Conservation (phyloP, 2,113 vertebrate genomes). For the Platysternon megacephalum region DNA sequence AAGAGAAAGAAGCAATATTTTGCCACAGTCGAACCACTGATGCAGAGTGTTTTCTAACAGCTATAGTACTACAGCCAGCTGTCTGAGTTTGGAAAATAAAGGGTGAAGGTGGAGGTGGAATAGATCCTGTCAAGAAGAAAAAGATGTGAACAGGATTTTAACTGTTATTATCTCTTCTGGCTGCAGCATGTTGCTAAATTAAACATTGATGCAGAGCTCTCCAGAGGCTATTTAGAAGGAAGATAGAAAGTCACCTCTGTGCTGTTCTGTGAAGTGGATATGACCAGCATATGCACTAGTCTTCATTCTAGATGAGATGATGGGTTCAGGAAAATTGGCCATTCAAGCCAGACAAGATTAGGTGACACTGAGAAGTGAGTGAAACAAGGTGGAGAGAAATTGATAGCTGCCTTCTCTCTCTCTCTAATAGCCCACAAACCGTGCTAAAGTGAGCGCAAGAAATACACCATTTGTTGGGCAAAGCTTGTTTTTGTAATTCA, state of each 20-base stretch:
- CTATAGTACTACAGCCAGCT: neutral
- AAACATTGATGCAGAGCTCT: neutral
- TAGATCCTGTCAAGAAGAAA: neutral
- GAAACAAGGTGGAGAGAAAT: neutral
- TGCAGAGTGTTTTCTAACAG: neutral
- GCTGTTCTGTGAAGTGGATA: neutral
- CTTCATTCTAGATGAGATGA: neutral
- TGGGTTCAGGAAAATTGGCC: neutral
- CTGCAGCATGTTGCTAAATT: neutral
- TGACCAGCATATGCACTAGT: neutral
- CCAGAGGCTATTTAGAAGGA: neutral
- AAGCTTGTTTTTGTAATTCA: neutral
- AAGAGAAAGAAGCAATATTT: neutral
- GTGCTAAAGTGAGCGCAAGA: neutral
- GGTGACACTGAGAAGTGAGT: neutral
- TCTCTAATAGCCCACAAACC: neutral
- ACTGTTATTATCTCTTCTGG: neutral
- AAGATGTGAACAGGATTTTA: neutral
- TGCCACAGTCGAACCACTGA: neutral
- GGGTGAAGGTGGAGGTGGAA: neutral
- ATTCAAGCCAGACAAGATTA: neutral
- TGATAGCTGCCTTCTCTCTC: neutral
- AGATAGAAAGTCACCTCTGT: neutral
- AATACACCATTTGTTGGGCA: neutral
- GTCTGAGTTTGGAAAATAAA: neutral